Evolutionary conservation across 1,140 invertebrate genomes (phyloP).

Genomic region (Cylas formicarius): DNA sequence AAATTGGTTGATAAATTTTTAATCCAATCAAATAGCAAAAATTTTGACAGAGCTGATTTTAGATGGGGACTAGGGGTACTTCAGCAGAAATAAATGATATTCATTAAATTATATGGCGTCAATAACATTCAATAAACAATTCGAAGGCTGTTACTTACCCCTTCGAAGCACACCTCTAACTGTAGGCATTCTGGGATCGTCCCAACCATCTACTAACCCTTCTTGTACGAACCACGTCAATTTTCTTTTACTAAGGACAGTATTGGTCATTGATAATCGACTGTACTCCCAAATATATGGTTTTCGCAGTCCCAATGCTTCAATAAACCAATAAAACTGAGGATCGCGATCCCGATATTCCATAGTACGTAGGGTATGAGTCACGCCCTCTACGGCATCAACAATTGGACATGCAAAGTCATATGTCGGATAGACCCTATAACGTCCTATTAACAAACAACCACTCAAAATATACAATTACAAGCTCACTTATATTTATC

Average conservation of each 20-base stretch:
- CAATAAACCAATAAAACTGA: conserved; percentile 96
- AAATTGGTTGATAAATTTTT: too few relatives aligned
- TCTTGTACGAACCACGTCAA: conserved; percentile 96
- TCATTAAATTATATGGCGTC: too few relatives aligned
- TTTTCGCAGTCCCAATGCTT: conserved; percentile 77
- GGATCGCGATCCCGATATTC: conserved; percentile 98
- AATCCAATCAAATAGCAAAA: too few relatives aligned
- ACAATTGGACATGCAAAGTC: conserved; percentile 99
- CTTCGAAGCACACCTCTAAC: conserved; percentile 91
- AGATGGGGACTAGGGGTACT: too few relatives aligned
- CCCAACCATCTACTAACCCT: conserved; percentile 94
- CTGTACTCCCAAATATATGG: conserved; percentile 96
- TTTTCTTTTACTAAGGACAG: conserved; percentile 94
- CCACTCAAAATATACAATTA: conserved; percentile 22
- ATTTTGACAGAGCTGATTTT: too few relatives aligned
- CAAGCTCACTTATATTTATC: conserved; percentile 95
- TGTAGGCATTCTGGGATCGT: conserved; percentile 98
- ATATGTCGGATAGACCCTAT: conserved; percentile 97
- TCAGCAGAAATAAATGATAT: too few relatives aligned
- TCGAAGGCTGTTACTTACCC: too few relatives aligned
- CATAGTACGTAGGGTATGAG: conserved; percentile 93
- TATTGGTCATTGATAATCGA: conserved; percentile 88
- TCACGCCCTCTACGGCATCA: conserved; percentile 94
- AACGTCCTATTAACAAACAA: conserved; percentile 1
- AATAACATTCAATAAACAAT: too few relatives aligned